Evolutionary conservation across 2,113 vertebrate genomes (phyloP), one percentile per base, ranked within the genome.

Genomic region (Axis porcinus): DNA sequence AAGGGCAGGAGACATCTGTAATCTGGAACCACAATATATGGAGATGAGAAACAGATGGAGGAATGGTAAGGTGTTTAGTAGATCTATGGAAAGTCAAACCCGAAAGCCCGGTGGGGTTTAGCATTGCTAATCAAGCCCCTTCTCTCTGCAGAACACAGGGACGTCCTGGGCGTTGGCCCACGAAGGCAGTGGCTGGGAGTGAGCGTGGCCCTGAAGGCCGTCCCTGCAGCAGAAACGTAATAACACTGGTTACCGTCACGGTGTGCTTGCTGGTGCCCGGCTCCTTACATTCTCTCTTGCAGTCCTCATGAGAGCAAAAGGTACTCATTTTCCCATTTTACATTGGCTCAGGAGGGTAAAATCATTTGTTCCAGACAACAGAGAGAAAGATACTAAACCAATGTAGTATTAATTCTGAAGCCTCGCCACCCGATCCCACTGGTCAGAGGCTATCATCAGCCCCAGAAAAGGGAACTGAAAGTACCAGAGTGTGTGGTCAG

Each of bases 41-140:
- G 36, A 54, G 55, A 97, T 64, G 55, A 62, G 70, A 93, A 91
- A 54, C 85, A 94, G 93, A 94, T 43, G 74, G 74, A 40, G 60
- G 17, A 40, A 45, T 28, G 81, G 81, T 3, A 52, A 96, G 79
- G n/a, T 28, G 14, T 86, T 91, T 40, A 16, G 28, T 2, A 13
- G 36, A 91, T n/a, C 28, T 62, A 14, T 0, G 19, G 13, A 74
- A 89, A 97, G 52, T 58, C 55, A 33, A 45, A 25, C 10, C 54
- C 27, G 45, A 87, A 27, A 45, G 40, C 17, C 82, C 3, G 1
- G 58, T 74, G 30, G 36, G 40, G 23, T 19, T 33, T 2, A 17
- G 21, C 67, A 47, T 1, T 45, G 28, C 1, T 6, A 54, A 52
- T 27, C 57, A 50, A 90, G 47, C 43, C 4, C 1, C 7, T 27